Conservation (phyloP, 2,888 invertebrate genomes). For the Hyposoter didymator region DNA sequence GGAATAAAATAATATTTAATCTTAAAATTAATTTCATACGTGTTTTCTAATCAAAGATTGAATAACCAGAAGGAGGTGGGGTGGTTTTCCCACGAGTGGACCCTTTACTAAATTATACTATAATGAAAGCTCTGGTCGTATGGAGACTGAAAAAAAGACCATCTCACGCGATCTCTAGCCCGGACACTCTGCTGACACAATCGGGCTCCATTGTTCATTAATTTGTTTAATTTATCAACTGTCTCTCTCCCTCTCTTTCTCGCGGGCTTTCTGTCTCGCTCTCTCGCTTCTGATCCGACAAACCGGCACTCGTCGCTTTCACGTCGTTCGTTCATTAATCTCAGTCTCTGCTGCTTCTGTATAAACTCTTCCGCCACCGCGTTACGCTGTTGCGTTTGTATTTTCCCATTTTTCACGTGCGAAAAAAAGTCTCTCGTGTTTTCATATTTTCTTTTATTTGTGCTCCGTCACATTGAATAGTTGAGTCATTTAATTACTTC, state of each 20-base stretch:
- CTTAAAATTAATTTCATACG: neutral
- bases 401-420: slow-evolving; percentile 5
- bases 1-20: no score
- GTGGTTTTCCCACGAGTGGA: neutral
- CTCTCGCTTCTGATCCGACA: slow-evolving; percentile 28
- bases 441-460: neutral
- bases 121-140: neutral
- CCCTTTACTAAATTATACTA: neutral
- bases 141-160: slow-evolving; percentile 32
- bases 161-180: slow-evolving; percentile 25
- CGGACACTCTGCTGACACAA: slow-evolving; percentile 58
- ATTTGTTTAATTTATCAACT: slow-evolving; percentile 73
- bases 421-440: neutral
- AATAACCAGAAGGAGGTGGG: neutral
- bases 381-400: neutral
- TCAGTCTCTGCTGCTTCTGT: slow-evolving; percentile 23
- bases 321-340: slow-evolving; percentile 43
- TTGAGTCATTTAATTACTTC: neutral
- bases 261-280: slow-evolving; percentile 35
- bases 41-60: neutral
- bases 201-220: slow-evolving; percentile 73
- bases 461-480: neutral
- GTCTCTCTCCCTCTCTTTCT: slow-evolving; percentile 32
- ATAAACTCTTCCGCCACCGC: slow-evolving; percentile 8
- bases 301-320: slow-evolving; percentile 36